Conservation (phyloP, 2,888 invertebrate species). For the Dicyrtomina minuta region DNA sequence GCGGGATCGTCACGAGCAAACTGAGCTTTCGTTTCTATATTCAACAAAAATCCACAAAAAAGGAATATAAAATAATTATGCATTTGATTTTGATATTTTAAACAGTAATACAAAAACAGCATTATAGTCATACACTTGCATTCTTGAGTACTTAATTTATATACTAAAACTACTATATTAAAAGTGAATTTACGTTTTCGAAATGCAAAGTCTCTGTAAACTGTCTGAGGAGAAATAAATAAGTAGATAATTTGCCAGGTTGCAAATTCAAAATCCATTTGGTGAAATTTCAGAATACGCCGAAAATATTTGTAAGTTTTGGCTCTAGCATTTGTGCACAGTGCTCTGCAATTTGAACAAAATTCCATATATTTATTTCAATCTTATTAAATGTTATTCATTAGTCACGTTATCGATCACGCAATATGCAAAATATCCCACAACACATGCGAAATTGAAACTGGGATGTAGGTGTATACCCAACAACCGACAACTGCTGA, state of each 20-base stretch:
- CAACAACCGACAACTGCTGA: too few species aligned
- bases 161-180: too few species aligned
- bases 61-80: background rate
- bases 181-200: conserved; percentile 96
- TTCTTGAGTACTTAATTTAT: too few species aligned
- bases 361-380: too few species aligned
- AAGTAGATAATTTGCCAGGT: conserved; percentile 99
- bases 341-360: conserved; percentile 61
- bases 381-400: too few species aligned
- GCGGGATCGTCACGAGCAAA: conserved; percentile 99
- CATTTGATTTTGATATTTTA: conserved; percentile 6
- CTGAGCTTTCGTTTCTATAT: conserved; percentile 91
- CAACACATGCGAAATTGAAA: too few species aligned
- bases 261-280: conserved; percentile 99
- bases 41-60: conserved; percentile 9
- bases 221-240: conserved; percentile 91
- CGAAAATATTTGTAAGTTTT: conserved; percentile 85
- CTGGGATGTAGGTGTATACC: too few species aligned
- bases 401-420: too few species aligned
- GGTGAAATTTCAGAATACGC: conserved; percentile 82
- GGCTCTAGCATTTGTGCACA: conserved; percentile 79
- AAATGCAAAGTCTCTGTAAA: conserved; percentile 95
- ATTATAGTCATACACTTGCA: too few species aligned
- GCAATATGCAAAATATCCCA: too few species aligned
- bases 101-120: too few species aligned